Evolutionary conservation across 2,888 invertebrate genomes (phyloP), one percentile per base, ranked within the genome.

Genomic region (Stomorhina lunata): DNA sequence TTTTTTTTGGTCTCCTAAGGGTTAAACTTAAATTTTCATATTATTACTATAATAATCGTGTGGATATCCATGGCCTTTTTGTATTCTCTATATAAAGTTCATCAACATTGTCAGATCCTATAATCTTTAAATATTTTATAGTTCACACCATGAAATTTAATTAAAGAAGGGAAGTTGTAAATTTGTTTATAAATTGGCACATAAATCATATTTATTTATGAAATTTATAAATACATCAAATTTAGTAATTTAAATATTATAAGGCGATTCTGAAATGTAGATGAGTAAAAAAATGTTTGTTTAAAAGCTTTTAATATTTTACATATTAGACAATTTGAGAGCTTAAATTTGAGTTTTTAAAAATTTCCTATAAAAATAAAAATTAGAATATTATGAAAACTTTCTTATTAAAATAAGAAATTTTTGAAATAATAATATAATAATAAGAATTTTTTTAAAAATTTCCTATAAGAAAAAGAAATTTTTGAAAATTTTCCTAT

Each of bases 71-170:
- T 50, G 50, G 50, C 25, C 2, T 53, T 53, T n/a, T 53, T 27
- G 50, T 27, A 15, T 53, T n/a, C 2, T 53, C 6, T 15, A 27
- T 7, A 6, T 27, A 53, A n/a, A 53, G 50, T 27, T 53, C 50
- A 27, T 27, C 27, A 53, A 53, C 50, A 15, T 53, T 53, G 27
- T 27, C 50, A 25, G n/a, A 27, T 53, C 7, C 15, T 15, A 53
- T 53, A 53, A 53, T 53, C 50, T 53, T 53, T 53, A 27, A 53
- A 53, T 53, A 53, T 53, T 53, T 53, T 25, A 53, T 53, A 27
- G 50, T 27, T 53, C 7, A 53, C 50, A 53, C 50, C 50, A 53
- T 53, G 50, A 7, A 53, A 53, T 53, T 53, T 25, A 53, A 53
- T 53, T 53, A 53, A 53, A 53, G 50, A 27, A 25, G 27, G 50